Base-by-base conservation (phyloP, 2,797 vertebrate genomes). In the Anolis apletophallus region DNA sequence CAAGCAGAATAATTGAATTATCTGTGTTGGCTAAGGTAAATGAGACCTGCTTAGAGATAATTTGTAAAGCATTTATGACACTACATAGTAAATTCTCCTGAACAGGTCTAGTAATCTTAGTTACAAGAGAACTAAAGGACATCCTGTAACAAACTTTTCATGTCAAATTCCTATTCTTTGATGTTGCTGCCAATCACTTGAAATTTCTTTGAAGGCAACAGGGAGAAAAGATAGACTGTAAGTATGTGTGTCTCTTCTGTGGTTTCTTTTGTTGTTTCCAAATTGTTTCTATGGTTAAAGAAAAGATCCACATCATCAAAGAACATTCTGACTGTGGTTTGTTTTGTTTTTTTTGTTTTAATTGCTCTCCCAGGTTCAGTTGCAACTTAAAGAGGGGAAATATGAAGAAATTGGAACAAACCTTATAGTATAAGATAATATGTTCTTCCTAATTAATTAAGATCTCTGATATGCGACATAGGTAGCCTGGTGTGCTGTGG, bases 111-210 rank as follows among this genome's bases (percentile, higher is more conserved):
- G 71, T 90, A 76, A 68, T 73, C 76, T 52, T 82, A 84, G 68
- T 72, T 32, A 85, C 80, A 77, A 89, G 82, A 34, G 11, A 88
- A 55, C 54, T 86, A 19, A 87, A 85, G n/a, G 21, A 64, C 36
- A 12, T 73, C 54, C 64, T 14, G 57, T 54, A 21, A 55, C 67
- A 29, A 92, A 40, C 32, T 85, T 72, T 59, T 81, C 50, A 36
- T 5, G 5, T 2, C 29, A 80, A 90, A 52, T 68, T 40, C 2
- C 50, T 90, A 7, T 32, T 50, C 72, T 88, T 87, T 74, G 85
- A 82, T 61, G 68, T 46, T 50, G 23, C 6, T 32, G 69, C 0
- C 29, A 84, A 8, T 9, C 89, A 61, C 72, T 84, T 80, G 81
- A 80, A 81, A 77, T 21, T 17, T 26, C 55, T 61, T 11, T 76